Evolutionary conservation across 2,113 vertebrate genomes (phyloP), one percentile per base, ranked within the genome.

Genomic region (Psittacula cyanocephala): DNA sequence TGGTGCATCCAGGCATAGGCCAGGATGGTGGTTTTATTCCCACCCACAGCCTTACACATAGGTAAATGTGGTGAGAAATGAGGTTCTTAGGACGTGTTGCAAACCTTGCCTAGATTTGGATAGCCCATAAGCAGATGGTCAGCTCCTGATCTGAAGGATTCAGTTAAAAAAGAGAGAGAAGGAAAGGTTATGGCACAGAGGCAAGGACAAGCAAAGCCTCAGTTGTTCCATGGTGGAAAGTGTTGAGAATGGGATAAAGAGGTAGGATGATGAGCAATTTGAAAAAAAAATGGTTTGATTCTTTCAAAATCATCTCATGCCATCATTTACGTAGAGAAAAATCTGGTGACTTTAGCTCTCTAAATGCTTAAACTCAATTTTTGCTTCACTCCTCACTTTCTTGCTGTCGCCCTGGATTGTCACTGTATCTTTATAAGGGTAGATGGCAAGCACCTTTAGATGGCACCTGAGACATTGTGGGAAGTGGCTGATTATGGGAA

Each of bases 1-100:
- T 81, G 17, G 3, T 57, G 22, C 18, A n/a, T 75, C 41, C 16
- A 35, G 10, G 3, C 47, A 3, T 33, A 28, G n/a, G 16, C 18
- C 39, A 60, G 43, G 59, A 47, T 5, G 0, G 0, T 12, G 23
- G 10, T 11, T 76, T 64, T 81, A 29, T 63, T 55, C 28, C 35
- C 17, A 33, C 11, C 62, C 53, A 43, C 22, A 47, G 31, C 11
- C 18, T 82, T 47, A 39, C 18, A 49, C 12, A 24, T 5, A 35
- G 41, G 29, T 35, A 93, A 92, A n/a, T 0, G 0, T 27, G 22
- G 19, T 77, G 72, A 90, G 69, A 88, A 93, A 75, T 68, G 13
- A 87, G 17, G 7, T 72, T 68, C 10, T 20, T 29, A 27, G 29
- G 29, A 76, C n/a, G 11, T 41, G 11, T 35, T 81, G 35, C 35